phyloP scores from a whole-genome alignment of 2,797 vertebrate species.

The Amazona finschi region DNA sequence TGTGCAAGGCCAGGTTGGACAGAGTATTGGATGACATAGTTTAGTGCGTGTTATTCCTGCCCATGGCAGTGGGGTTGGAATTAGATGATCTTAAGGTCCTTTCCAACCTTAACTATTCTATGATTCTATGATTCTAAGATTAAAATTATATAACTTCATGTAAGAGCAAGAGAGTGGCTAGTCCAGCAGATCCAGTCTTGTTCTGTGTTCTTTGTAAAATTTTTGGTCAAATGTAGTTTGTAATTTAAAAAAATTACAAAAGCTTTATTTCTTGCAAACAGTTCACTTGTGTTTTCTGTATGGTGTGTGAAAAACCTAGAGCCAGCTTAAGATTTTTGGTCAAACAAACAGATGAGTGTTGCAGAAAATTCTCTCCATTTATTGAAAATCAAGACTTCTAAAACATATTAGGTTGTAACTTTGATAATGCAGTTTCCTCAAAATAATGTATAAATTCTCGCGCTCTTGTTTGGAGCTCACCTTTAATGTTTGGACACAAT shows the following conservation, averaged over 20 bases:
- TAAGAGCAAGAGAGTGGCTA: not conserved
- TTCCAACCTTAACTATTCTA: not conserved
- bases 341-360: not conserved
- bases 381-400: not conserved
- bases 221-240: not conserved
- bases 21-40: not conserved
- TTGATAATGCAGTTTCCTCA: not conserved
- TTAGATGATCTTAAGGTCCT: not conserved
- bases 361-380: not conserved
- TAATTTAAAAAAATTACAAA: not conserved
- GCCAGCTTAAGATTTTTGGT: not conserved
- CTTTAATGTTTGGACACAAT: not conserved
- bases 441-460: not conserved
- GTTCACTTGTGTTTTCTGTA: not conserved
- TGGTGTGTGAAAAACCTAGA: not conserved
- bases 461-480: not conserved
- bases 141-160: not conserved
- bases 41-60: not conserved
- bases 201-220: not conserved
- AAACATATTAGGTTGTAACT: not conserved
- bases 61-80: not conserved
- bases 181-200: not conserved
- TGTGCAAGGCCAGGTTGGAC: not conserved
- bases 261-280: not conserved
- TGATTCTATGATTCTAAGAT: not conserved